Evolutionary conservation across 1,140 invertebrate species (phyloP).

Genomic region (Phymastichus coffea): DNA sequence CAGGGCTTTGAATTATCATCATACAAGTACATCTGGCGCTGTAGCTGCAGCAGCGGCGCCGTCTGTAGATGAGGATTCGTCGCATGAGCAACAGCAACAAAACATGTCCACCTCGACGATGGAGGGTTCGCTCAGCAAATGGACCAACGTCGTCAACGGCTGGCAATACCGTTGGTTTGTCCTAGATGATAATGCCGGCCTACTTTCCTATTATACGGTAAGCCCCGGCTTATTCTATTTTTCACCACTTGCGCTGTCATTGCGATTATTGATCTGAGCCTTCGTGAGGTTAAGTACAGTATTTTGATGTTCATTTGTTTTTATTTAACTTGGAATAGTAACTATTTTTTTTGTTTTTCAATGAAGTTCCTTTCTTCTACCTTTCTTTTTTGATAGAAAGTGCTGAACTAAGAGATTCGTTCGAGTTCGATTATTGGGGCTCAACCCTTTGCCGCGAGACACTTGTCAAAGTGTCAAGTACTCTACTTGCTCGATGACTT

Average conservation of each 20-base stretch:
- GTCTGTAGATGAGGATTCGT: not conserved
- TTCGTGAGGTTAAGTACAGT: no score
- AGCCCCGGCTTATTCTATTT: constrained; percentile 43
- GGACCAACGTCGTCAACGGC: constrained; percentile 99
- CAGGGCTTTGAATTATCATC: not conserved
- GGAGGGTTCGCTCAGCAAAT: constrained; percentile 99
- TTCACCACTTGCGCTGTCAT: not conserved
- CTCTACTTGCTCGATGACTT: no score
- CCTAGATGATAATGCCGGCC: constrained; percentile 90
- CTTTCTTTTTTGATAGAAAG: no score
- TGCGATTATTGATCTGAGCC: no score
- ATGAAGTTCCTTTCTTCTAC: no score
- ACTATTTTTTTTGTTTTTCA: no score
- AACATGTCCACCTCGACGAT: constrained; percentile 64
- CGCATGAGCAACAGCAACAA: not conserved
- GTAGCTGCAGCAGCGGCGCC: constrained; percentile 1
- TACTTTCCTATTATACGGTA: constrained; percentile 97
- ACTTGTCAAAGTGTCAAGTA: no score
- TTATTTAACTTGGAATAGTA: no score
- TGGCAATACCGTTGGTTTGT: constrained; percentile 99
- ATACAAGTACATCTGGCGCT: not conserved
- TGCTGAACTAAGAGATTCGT: no score
- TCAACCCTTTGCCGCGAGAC: no score
- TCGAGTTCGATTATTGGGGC: no score
- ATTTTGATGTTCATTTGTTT: no score